phyloP scores from a whole-genome alignment of 2,797 vertebrate species.

The Saxicola maurus region DNA sequence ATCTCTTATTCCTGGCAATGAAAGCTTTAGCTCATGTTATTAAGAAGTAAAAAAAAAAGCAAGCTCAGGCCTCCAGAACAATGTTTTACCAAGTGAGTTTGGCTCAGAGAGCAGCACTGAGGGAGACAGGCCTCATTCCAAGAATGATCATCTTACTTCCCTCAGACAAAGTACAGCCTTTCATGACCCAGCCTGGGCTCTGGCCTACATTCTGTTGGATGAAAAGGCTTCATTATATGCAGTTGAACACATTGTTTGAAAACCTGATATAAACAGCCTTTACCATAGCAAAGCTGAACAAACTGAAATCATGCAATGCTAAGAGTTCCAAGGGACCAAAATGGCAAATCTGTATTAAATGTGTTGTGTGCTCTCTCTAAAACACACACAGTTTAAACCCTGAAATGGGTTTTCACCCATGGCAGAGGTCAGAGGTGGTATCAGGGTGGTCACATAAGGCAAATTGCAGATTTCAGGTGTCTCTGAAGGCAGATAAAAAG shows the following conservation, averaged over 20 bases:
- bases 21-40: neutral
- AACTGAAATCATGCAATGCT: neutral
- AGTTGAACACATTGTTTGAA: neutral
- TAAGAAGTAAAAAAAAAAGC: neutral
- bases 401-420: neutral
- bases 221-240: constrained; percentile 12
- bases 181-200: neutral
- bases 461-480: neutral
- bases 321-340: neutral
- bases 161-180: neutral
- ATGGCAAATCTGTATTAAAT: neutral
- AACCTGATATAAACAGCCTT: neutral
- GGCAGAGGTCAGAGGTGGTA: neutral
- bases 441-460: neutral
- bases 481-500: neutral
- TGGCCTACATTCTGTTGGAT: neutral
- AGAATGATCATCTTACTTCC: neutral
- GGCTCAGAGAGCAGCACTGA: neutral
- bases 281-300: neutral
- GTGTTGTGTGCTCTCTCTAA: neutral
- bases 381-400: neutral
- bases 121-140: neutral
- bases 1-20: neutral
- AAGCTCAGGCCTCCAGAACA: neutral
- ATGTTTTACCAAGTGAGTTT: neutral